Conservation (phyloP, 2,113 vertebrate genomes). For the Alaudala cheleensis region DNA sequence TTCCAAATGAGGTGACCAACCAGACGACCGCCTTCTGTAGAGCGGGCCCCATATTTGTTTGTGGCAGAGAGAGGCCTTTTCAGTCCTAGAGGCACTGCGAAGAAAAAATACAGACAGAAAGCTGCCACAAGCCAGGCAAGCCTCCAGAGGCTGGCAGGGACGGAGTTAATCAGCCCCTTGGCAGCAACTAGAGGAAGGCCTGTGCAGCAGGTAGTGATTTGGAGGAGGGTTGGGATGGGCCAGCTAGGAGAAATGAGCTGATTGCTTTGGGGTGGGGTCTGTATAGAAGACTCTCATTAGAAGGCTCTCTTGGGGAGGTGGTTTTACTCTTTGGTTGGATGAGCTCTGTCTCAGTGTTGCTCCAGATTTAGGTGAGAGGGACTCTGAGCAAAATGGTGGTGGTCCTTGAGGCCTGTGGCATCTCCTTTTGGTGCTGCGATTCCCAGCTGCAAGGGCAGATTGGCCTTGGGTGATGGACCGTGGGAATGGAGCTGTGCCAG, state of each 20-base stretch:
- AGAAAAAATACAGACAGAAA: background rate
- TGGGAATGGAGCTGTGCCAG: background rate
- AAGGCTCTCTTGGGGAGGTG: too few relatives aligned
- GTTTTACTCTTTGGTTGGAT: rapidly evolving
- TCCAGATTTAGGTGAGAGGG: background rate
- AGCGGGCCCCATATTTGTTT: rapidly evolving
- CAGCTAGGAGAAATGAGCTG: background rate
- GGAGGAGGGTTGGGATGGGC: background rate
- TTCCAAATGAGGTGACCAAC: background rate
- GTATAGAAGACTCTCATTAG: background rate
- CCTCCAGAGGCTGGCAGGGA: background rate
- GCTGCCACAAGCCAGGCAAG: background rate
- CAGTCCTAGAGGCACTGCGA: background rate
- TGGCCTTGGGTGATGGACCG: background rate
- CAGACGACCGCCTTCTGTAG: background rate
- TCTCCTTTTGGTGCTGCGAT: background rate
- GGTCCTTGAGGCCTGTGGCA: background rate
- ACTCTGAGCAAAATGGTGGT: background rate
- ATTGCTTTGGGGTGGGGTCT: background rate
- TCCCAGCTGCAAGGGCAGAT: background rate
- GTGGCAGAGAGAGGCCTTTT: background rate
- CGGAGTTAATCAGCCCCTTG: background rate
- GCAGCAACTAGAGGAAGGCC: background rate
- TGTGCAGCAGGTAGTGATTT: background rate
- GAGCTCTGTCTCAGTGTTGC: rapidly evolving